Conservation (phyloP, 2,888 invertebrate species). For the Pseudococcus viburni region DNA sequence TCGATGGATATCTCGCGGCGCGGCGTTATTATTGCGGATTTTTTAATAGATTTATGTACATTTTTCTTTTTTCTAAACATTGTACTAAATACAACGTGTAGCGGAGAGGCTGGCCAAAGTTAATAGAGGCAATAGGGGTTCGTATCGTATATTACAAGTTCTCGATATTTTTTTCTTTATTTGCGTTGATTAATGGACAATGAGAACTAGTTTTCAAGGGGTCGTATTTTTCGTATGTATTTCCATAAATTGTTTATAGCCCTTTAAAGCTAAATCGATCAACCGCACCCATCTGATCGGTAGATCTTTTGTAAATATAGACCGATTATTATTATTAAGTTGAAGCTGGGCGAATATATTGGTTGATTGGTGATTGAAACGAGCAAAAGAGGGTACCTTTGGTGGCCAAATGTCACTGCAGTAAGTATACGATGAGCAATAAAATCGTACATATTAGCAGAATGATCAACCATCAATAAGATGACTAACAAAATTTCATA, state of each 20-base stretch:
- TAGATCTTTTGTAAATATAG: constrained; percentile 12
- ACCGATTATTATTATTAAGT: constrained; percentile 23
- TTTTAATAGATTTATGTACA: neutral
- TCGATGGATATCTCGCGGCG: neutral
- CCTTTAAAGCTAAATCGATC: constrained; percentile 52
- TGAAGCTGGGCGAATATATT: neutral
- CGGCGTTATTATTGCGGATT: neutral
- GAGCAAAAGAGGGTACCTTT: neutral
- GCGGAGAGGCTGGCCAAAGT: neutral
- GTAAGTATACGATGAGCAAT: neutral
- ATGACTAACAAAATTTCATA: too few species aligned
- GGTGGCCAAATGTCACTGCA: constrained; percentile 8
- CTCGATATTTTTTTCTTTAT: constrained; percentile 43
- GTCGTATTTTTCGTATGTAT: neutral
- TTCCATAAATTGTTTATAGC: constrained; percentile 45
- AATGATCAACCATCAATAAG: too few species aligned
- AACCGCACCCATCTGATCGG: constrained; percentile 15
- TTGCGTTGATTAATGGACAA: constrained; percentile 45
- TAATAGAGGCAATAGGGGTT: constrained; percentile 31
- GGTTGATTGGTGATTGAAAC: neutral
- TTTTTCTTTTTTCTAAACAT: neutral
- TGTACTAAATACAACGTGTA: neutral
- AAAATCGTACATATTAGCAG: too few species aligned
- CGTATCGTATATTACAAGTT: neutral
- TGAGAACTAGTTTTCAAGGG: constrained; percentile 45